phyloP scores from a whole-genome alignment of 2,113 vertebrate species.

The Cricetomys ansorgei region DNA sequence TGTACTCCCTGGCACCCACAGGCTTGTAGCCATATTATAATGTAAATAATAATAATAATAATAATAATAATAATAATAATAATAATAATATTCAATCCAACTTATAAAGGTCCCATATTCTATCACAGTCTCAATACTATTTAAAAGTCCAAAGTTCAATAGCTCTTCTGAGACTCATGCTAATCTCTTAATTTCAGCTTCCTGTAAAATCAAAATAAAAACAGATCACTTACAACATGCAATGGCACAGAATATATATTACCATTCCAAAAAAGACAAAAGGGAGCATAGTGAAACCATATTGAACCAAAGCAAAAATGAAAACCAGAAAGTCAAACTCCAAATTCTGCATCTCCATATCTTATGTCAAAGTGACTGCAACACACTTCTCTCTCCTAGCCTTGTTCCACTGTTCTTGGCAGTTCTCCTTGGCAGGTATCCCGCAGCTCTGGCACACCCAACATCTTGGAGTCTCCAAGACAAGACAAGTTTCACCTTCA shows the following conservation, averaged over 20 bases:
- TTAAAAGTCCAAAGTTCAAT: not conserved
- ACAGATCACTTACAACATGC: not conserved
- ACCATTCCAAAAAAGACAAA: not conserved
- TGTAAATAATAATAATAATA: too few relatives aligned
- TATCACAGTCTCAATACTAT: not conserved
- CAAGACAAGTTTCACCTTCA: not conserved
- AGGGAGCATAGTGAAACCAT: not conserved
- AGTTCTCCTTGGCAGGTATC: not conserved
- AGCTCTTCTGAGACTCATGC: not conserved
- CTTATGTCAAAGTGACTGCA: not conserved
- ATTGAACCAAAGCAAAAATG: not conserved
- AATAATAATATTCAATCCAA: not conserved
- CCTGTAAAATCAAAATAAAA: not conserved
- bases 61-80: too few relatives aligned
- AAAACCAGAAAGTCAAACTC: not conserved
- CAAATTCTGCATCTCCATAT: not conserved
- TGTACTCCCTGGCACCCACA: not conserved
- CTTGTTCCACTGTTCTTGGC: not conserved
- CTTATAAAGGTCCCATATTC: too few relatives aligned
- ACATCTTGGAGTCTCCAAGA: not conserved
- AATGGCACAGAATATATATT: not conserved
- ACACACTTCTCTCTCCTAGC: not conserved
- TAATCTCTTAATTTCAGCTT: not conserved
- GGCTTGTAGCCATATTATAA: not conserved
- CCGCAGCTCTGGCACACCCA: not conserved